Percentiles rank a stretch among this genome's conserved stretches.
Evolutionary conservation across 2,113 vertebrate genomes (phyloP).

Genomic region (Leucosticte australis): DNA sequence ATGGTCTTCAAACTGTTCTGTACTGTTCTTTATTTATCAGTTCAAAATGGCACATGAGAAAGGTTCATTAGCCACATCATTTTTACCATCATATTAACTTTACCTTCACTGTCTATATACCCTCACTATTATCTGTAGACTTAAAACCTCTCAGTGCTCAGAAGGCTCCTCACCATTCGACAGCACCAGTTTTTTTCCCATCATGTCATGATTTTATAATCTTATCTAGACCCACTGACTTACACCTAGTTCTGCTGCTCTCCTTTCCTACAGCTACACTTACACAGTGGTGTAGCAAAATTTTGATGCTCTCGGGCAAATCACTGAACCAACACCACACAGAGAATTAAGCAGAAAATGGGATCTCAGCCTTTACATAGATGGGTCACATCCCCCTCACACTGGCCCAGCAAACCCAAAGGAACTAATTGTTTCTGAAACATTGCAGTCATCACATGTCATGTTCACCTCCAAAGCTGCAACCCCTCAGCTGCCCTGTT

Average conservation of each 20-base stretch:
- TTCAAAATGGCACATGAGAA: neutral
- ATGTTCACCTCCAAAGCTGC: neutral
- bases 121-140: neutral
- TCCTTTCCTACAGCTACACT: neutral
- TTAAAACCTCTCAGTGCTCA: neutral
- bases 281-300: neutral
- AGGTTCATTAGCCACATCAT: neutral
- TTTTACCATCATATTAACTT: neutral
- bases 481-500: neutral
- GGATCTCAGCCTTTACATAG: neutral
- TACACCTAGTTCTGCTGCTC: neutral
- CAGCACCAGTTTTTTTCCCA: neutral
- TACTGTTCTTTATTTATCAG: neutral
- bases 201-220: neutral
- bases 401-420: neutral
- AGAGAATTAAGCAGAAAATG: neutral
- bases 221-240: neutral
- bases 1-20: neutral
- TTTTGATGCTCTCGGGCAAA: neutral
- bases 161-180: neutral
- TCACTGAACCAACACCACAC: neutral
- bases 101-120: neutral
- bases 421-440: neutral
- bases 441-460: too few relatives aligned
- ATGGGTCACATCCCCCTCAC: neutral